phyloP scores from a whole-genome alignment of 2,113 vertebrate genomes.

The Agapornis roseicollis region DNA sequence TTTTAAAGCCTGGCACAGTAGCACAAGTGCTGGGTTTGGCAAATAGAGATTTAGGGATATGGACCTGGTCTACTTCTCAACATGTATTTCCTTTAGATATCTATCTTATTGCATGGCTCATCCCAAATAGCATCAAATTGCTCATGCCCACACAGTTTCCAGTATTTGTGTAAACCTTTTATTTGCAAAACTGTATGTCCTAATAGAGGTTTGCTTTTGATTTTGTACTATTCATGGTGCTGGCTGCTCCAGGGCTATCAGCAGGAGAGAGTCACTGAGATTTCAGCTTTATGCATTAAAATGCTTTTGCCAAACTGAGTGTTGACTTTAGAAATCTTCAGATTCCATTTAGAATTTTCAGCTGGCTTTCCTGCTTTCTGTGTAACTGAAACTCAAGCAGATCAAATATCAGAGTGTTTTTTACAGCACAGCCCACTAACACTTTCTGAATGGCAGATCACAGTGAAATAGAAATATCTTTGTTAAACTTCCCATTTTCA shows the following conservation, averaged over 20 bases:
- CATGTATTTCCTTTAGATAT: conserved; percentile 18
- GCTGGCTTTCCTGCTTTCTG: conserved; percentile 20
- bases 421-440: neutral
- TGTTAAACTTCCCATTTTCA: conserved; percentile 30
- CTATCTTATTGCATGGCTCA: neutral
- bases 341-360: conserved; percentile 56
- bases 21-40: neutral
- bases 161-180: neutral
- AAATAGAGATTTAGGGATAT: neutral
- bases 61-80: conserved; percentile 20
- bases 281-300: conserved; percentile 42
- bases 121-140: neutral
- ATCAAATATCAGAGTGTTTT: conserved; percentile 49
- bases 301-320: conserved; percentile 19
- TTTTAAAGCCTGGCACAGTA: conserved; percentile 35
- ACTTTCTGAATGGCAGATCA: conserved; percentile 38
- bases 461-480: conserved; percentile 24
- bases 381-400: conserved; percentile 41
- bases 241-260: neutral
- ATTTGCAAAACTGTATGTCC: neutral
- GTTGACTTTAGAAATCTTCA: conserved; percentile 65
- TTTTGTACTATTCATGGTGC: neutral
- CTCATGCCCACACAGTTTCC: neutral
- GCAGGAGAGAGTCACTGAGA: conserved; percentile 5
- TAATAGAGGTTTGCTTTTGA: neutral